Percentiles rank a stretch among this genome's conserved stretches.
These are phyloP conservation scores for Pogona vitticeps DNA, from an alignment of 2,113 vertebrate genomes.

Conservation along the genomic window DNA sequence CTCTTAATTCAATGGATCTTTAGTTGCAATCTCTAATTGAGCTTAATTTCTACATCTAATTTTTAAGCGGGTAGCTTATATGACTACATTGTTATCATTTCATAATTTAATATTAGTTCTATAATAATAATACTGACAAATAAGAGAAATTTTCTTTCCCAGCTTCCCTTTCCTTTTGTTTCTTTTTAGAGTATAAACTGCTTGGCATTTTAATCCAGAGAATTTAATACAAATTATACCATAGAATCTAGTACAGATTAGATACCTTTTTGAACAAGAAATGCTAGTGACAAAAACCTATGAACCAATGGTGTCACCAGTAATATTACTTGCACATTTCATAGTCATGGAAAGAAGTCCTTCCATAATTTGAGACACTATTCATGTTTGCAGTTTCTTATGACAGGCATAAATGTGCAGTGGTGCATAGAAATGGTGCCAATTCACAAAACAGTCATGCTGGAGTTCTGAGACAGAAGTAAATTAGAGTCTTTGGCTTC, in stretches of 20 bases:
- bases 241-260: background rate
- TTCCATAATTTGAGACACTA: background rate
- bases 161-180: background rate
- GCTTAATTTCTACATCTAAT: too few species aligned
- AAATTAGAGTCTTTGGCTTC: background rate
- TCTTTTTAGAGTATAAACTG: background rate
- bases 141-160: too few species aligned
- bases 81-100: background rate
- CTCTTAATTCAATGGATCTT: background rate
- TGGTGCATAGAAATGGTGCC: background rate
- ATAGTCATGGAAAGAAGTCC: background rate
- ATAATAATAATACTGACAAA: background rate
- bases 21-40: too few species aligned
- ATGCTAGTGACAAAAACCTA: background rate
- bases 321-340: conserved; percentile 22
- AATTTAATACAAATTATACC: background rate
- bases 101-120: background rate
- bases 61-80: background rate
- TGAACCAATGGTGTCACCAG: background rate
- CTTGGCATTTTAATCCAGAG: background rate
- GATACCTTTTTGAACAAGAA: background rate
- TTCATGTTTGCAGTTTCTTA: background rate
- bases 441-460: background rate
- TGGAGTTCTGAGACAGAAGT: background rate
- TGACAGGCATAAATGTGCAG: too few species aligned